phyloP scores from a whole-genome alignment of 1,140 invertebrate species.

The Cardiocondyla obscurior region DNA sequence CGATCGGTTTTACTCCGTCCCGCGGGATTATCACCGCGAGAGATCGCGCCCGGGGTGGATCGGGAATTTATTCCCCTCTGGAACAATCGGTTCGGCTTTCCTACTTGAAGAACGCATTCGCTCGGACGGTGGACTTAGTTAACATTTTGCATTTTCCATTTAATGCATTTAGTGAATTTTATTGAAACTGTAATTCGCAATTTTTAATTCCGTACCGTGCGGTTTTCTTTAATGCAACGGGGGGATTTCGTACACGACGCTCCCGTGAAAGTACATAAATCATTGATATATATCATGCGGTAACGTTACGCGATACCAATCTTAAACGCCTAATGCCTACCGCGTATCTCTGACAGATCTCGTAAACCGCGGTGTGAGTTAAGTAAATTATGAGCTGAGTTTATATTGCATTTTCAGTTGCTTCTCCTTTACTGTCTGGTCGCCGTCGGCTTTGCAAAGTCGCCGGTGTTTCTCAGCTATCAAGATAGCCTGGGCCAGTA shows the following conservation, averaged over 20 bases:
- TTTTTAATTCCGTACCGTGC: neutral
- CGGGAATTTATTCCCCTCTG: neutral
- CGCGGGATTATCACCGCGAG: neutral
- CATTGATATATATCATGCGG: neutral
- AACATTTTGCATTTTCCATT: neutral
- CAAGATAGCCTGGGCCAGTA: conserved; percentile 85
- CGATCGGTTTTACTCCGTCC: neutral
- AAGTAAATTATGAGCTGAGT: neutral
- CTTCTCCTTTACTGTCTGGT: conserved; percentile 19
- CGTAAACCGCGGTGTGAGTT: neutral
- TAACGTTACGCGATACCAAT: neutral
- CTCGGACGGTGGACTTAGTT: neutral
- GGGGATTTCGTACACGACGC: neutral
- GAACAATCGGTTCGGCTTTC: neutral
- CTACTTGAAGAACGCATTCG: neutral
- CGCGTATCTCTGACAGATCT: neutral
- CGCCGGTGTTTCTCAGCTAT: conserved; percentile 74
- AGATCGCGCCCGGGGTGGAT: neutral
- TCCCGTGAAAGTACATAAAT: neutral
- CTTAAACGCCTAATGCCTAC: neutral
- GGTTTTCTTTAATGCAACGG: neutral
- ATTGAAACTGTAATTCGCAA: neutral
- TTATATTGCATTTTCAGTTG: conserved; percentile 6
- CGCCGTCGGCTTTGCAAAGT: neutral
- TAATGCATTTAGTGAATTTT: neutral